phyloP scores from a whole-genome alignment of 2,113 vertebrate genomes.

The Poeciliopsis occidentalis region DNA sequence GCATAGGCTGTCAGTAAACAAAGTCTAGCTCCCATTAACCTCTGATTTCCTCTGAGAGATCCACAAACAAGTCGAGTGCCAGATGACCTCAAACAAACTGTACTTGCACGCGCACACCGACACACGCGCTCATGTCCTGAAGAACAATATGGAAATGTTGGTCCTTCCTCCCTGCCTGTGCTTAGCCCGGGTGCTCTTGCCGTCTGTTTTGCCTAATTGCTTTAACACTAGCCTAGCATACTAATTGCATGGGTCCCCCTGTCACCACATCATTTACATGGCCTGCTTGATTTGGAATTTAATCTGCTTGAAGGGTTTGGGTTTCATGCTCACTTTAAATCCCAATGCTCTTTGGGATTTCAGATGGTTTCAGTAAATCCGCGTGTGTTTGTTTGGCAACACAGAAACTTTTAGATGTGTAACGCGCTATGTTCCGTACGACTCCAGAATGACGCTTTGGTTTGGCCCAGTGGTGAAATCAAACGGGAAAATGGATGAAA shows the following conservation, averaged over 20 bases:
- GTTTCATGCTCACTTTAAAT: conserved; percentile 86
- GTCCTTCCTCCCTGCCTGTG: conserved; percentile 64
- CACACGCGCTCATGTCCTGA: conserved; percentile 60
- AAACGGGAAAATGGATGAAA: conserved; percentile 75
- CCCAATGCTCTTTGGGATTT: conserved; percentile 80
- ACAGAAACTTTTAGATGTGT: conserved; percentile 8
- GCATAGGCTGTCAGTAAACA: conserved; percentile 61
- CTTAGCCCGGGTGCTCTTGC: conserved; percentile 72
- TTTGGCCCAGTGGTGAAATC: conserved; percentile 60
- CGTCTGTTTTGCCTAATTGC: conserved; percentile 84
- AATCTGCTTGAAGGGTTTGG: conserved; percentile 85
- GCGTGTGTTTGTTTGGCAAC: conserved; percentile 53
- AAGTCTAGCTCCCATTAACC: conserved; percentile 74
- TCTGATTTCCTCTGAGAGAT: conserved; percentile 69
- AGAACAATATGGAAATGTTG: conserved; percentile 77
- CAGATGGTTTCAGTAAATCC: conserved; percentile 64
- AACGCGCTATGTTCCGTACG: conserved; percentile 40
- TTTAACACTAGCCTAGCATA: conserved; percentile 81
- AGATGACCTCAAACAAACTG: conserved; percentile 54
- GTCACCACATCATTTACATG: conserved; percentile 85
- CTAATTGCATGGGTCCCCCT: conserved; percentile 81
- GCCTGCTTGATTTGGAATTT: conserved; percentile 84
- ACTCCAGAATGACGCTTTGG: conserved; percentile 59
- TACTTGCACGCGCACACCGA: conserved; percentile 24
- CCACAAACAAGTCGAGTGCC: conserved; percentile 63